Evolutionary conservation across 2,797 vertebrate species (phyloP), one percentile per base, ranked within the genome.

Genomic region (Urocyon cinereoargenteus): DNA sequence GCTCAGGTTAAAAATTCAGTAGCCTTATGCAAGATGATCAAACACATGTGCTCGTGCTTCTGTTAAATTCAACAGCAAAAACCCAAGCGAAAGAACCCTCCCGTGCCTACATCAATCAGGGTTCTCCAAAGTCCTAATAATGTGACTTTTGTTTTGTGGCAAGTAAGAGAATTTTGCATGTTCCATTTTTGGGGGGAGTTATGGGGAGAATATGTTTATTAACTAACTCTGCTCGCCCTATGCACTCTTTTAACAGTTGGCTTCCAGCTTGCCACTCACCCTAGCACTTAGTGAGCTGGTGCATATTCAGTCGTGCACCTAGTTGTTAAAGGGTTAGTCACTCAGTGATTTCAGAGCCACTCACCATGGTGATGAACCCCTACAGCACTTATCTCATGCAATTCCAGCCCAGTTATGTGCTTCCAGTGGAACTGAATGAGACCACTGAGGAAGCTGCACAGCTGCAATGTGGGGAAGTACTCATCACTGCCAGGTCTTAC

Each of bases 381-480:
- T 19, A 15, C 3, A 34, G 89, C 91, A 92, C 94, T 98, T 94
- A 97, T 97, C 97, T 96, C 97, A 95, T 72, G 91, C 49, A 57
- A 83, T 92, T 78, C 83, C 96, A 93, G 78, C 88, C 89, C 88
- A 92, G 57, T 86, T 55, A 40, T 91, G 89, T 31, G 72, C 70
- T 90, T 45, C 15, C 85, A 86, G 91, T 79, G 55, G 86, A 90
- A 70, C 70, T 75, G 90, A 97, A 95, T 40, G 82, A 96, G 86
- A 97, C 97, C 79, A 62, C 96, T 81, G 95, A 97, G 96, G 94
- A 97, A 51, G 55, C 73, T 6, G 53, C 70, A 93, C 96, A 98
- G 97, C 97, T 75, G 22, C n/a, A 78, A 34, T n/a, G 55, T 77
- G 94, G 97, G 86, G 96, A 97, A 97, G 89, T 5, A 86, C 68